A percentile compares a stretch with the other conserved stretches of the same genome.
Evolutionary conservation across 2,797 vertebrate species (phyloP).

Genomic region (Harpagifer antarcticus): DNA sequence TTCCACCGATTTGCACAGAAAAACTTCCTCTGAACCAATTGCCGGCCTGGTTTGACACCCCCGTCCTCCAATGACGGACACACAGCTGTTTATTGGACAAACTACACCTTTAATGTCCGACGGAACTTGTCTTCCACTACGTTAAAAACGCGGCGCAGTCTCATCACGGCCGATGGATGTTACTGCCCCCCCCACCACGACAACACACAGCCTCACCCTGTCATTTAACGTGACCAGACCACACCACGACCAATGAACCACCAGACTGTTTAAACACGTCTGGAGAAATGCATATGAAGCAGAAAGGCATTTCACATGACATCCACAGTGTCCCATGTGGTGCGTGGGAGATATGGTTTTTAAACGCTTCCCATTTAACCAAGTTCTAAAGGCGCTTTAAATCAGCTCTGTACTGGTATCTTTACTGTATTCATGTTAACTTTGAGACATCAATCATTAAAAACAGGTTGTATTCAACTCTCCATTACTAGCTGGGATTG

Average conservation of each 20-base stretch:
- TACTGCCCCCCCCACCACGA: conserved; percentile 1
- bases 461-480: not conserved
- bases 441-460: too few relatives aligned
- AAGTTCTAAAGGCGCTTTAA: conserved; percentile 9
- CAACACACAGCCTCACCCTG: conserved; percentile 53
- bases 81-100: conserved; percentile 57
- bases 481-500: not conserved
- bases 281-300: not conserved
- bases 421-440: not conserved
- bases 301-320: conserved; percentile 2
- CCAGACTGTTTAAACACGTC: conserved; percentile 24
- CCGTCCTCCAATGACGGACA: conserved; percentile 62
- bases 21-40: conserved; percentile 79
- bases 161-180: conserved; percentile 55
- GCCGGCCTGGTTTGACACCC: conserved; percentile 56
- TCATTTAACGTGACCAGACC: conserved; percentile 68
- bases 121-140: conserved; percentile 38
- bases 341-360: conserved; percentile 17
- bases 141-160: conserved; percentile 23
- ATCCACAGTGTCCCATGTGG: conserved; percentile 42
- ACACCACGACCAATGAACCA: conserved; percentile 27
- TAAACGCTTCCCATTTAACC: conserved; percentile 16
- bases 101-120: conserved; percentile 31
- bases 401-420: too few relatives aligned
- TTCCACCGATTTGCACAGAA: conserved; percentile 66